phyloP scores from a whole-genome alignment of 2,888 invertebrate genomes.

The Agriopis leucophaearia region DNA sequence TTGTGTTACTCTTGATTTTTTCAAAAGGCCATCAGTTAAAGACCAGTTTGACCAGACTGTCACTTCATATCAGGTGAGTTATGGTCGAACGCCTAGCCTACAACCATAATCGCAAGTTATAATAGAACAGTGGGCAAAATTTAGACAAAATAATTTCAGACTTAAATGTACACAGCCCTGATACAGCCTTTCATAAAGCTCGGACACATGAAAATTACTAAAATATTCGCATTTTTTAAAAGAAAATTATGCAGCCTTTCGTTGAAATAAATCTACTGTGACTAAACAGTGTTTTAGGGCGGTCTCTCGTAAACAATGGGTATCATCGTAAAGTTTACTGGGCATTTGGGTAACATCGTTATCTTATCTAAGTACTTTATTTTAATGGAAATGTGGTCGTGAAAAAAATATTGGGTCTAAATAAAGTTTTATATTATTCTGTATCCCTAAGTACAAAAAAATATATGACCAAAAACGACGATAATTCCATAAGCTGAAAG shows the following conservation, averaged over 20 bases:
- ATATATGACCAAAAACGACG: too few species aligned
- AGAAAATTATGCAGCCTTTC: constrained; percentile 6
- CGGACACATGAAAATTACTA: background rate
- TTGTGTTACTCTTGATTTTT: too few species aligned
- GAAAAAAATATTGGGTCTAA: constrained; percentile 2
- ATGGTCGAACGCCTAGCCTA: too few species aligned
- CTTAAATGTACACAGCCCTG: background rate
- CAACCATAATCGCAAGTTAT: too few species aligned
- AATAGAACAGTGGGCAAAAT: background rate
- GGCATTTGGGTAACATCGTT: constrained; percentile 13
- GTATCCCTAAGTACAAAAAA: too few species aligned
- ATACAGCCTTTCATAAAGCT: constrained; percentile 1
- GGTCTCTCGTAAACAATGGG: constrained; percentile 24
- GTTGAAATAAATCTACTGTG: constrained; percentile 19
- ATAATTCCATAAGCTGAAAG: too few species aligned
- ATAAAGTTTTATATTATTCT: too few species aligned
- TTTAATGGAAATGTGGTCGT: constrained; percentile 6
- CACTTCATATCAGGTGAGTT: too few species aligned
- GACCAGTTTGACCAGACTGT: too few species aligned
- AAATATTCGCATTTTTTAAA: background rate
- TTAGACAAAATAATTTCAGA: background rate
- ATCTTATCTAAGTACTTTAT: constrained; percentile 18
- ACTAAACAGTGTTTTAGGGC: constrained; percentile 18
- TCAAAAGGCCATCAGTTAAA: too few species aligned
- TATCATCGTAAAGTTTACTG: constrained; percentile 23